Evolutionary conservation across 1,140 invertebrate species (phyloP), one percentile per base, ranked within the genome.

Genomic region (Riptortus pedestris): DNA sequence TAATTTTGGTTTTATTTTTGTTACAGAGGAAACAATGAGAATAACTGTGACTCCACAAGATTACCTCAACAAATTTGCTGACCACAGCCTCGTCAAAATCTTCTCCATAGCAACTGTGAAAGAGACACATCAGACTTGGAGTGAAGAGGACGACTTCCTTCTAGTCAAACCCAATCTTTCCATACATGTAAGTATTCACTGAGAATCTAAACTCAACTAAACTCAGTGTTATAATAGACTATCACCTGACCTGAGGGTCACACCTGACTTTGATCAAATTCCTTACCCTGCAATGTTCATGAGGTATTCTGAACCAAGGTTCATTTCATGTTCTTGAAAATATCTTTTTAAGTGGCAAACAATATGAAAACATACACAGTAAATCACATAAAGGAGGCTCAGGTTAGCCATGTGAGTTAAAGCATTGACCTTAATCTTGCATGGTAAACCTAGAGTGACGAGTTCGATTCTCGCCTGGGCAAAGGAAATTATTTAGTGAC

Each of bases 61-160:
- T 12, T 63, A 67, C 29, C 27, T 24, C 7, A 76, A 79, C 43
- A 85, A 85, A 70, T 68, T 87, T 47, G 83, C 85, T 0, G 85
- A 87, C 68, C 81, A 85, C 69, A 78, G 79, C 22, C 79, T 84
- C 71, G 79, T 88, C 38, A 86, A 85, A 71, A 80, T 87, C 26
- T 81, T 82, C 65, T 80, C 81, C 7, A 80, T 85, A 73, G 83
- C 83, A 22, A 80, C 77, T 64, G 84, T 87, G 0, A 79, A 81
- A 67, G 83, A 85, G 69, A 86, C 85, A 0, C 77, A 79, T 12
- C 85, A 86, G 71, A 77, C 80, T 2, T 86, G 84, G 83, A 80
- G 80, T 58, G 83, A 85, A 64, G 83, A 85, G 68, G 83, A 86
- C 69, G 83, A 85, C 70, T 85, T 86, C 73, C 77, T 78, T 33